Base-by-base conservation (phyloP, 2,888 invertebrate species). In the Eristalis pertinax region DNA sequence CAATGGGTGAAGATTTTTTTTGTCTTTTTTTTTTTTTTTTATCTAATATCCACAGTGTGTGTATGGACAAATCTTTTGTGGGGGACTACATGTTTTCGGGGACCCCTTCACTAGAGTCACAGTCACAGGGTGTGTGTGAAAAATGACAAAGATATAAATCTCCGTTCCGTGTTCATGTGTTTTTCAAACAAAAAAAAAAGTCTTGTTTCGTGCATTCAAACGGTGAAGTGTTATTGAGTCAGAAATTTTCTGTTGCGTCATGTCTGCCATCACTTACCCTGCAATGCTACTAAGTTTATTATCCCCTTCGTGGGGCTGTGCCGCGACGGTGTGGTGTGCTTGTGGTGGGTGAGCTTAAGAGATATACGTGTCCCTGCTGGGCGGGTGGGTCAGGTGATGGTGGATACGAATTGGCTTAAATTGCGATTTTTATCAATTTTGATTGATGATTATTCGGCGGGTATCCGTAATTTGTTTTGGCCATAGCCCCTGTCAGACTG, bases 1-100 rank as follows among this genome's bases (percentile, higher is more conserved):
- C 41, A 60, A n/a, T 32, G 72, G 43, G 15, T 41, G 73, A 73
- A 24, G 73, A 62, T 80, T 80, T n/a, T n/a, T n/a, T n/a, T n/a
- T n/a, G n/a, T n/a, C n/a, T n/a, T n/a, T n/a, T n/a, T n/a, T n/a
- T n/a, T n/a, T n/a, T n/a, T n/a, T n/a, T n/a, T 73, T 73, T 80
- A 26, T 60, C 50, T 50, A 50, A 7, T 50, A 50, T 50, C 50
- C 32, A 32, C 10, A 19, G 50, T 4, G 50, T 50, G 50, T 50
- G 50, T 50, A 32, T 32, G 32, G 32, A 10, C 8, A 19, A 22
- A 50, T 50, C 19, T 50, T 19, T 7, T 19, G 50, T 19, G 50
- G n/a, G 19, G 15, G 7, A 19, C 19, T 50, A 19, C 43, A 50
- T 19, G 19, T 50, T 19, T 32, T 50, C 50, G 38, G 38, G 38